These are phyloP conservation scores for Hycleus phaleratus DNA, from an alignment of 1,140 invertebrate species.

Conservation along the genomic window DNA sequence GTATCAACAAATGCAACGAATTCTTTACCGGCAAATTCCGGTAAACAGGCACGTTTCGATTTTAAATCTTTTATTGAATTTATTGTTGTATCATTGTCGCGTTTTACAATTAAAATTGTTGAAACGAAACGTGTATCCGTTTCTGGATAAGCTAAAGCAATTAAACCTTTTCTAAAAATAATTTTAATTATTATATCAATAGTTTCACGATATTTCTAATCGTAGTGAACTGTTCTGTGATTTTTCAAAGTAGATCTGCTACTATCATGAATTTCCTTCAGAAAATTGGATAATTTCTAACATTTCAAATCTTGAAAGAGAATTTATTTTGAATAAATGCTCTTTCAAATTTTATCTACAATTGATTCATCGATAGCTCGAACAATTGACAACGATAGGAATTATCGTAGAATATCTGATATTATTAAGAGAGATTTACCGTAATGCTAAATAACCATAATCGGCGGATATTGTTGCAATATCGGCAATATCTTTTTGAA, in stretches of 20 bases:
- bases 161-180: constrained; percentile 37
- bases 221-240: too few species aligned
- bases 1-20: constrained; percentile 52
- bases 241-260: too few species aligned
- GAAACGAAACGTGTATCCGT: constrained; percentile 42
- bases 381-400: too few species aligned
- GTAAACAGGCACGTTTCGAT: constrained; percentile 55
- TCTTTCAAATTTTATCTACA: too few species aligned
- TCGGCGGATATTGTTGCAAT: constrained; percentile 60
- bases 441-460: constrained; percentile 47
- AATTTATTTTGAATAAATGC: too few species aligned
- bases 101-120: constrained; percentile 53
- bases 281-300: too few species aligned
- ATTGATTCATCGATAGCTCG: too few species aligned
- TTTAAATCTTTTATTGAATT: constrained; percentile 50
- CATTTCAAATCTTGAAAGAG: too few species aligned
- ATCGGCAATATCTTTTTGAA: constrained; percentile 54
- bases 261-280: too few species aligned
- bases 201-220: constrained; percentile 26
- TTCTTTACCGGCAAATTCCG: constrained; percentile 53
- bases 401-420: too few species aligned
- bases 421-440: too few species aligned
- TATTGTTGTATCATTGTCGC: constrained; percentile 39
- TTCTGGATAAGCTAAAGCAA: constrained; percentile 49
- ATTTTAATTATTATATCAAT: background rate